Evolutionary conservation across 1,140 invertebrate species (phyloP).

Genomic region (Rhyzopertha dominica): DNA sequence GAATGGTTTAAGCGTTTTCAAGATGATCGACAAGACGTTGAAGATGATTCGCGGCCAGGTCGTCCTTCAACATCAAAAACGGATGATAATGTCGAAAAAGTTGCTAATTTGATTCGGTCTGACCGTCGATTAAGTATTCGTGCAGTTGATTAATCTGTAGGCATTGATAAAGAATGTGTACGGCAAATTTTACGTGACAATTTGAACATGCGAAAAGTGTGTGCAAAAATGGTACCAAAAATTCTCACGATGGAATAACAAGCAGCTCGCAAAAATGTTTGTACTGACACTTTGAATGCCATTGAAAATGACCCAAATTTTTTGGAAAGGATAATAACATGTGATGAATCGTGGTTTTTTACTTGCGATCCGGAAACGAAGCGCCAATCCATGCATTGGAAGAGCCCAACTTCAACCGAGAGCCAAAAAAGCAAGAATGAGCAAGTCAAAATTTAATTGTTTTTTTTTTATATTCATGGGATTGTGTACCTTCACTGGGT

Average conservation of each 20-base stretch:
- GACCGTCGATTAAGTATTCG: conserved; percentile 1
- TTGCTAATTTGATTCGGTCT: conserved; percentile 5
- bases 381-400: too few relatives aligned
- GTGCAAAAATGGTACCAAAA: conserved; percentile 4
- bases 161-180: conserved; percentile 1
- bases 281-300: too few relatives aligned
- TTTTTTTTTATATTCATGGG: too few relatives aligned
- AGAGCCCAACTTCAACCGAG: too few relatives aligned
- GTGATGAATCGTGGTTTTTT: too few relatives aligned
- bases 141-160: too few relatives aligned
- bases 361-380: too few relatives aligned
- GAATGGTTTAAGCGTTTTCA: conserved; percentile 32
- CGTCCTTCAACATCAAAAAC: conserved; percentile 31
- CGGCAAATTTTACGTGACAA: background rate
- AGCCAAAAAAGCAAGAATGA: too few relatives aligned
- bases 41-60: conserved; percentile 29
- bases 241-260: conserved; percentile 4
- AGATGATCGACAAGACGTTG: conserved; percentile 27
- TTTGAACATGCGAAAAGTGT: conserved; percentile 7
- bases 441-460: too few relatives aligned
- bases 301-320: too few relatives aligned
- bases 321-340: too few relatives aligned
- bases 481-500: too few relatives aligned
- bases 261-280: conserved; percentile 5
- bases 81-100: conserved; percentile 15